Evolutionary conservation across 2,797 vertebrate species (phyloP).

Genomic region (Oryzias dopingdopingensis): DNA sequence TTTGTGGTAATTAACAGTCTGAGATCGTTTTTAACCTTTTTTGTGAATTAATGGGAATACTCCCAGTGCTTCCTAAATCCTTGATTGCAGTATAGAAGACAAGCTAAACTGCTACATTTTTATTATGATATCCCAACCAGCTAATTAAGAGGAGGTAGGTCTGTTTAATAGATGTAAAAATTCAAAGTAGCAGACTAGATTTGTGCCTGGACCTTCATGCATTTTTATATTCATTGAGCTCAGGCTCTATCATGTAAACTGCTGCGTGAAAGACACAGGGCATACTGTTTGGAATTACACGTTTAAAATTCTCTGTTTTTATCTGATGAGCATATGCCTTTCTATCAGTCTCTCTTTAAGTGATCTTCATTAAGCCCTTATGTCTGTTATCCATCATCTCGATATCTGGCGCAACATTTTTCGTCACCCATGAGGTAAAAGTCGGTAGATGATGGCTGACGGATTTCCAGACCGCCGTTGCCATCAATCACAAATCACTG

Average conservation of each 20-base stretch:
- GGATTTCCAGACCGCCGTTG: neutral
- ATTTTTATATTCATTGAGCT: no score
- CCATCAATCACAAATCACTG: conserved; percentile 5
- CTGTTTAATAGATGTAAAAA: no score
- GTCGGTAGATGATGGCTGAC: neutral
- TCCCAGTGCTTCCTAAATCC: neutral
- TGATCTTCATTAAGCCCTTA: neutral
- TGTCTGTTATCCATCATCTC: neutral
- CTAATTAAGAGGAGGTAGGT: no score
- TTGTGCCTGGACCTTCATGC: no score
- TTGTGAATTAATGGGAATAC: no score
- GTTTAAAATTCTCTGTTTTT: neutral
- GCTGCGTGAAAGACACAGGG: no score
- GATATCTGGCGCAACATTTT: neutral
- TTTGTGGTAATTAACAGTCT: no score
- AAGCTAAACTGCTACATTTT: conserved; percentile 31
- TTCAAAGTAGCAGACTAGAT: no score
- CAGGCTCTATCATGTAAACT: no score
- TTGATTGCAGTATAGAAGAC: neutral
- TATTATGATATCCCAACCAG: no score
- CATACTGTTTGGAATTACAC: neutral
- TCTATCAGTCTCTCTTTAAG: neutral
- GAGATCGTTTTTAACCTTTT: no score
- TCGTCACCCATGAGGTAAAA: neutral
- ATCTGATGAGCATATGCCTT: neutral